phyloP scores from a whole-genome alignment of 2,797 vertebrate species.

The Trachops cirrhosus region DNA sequence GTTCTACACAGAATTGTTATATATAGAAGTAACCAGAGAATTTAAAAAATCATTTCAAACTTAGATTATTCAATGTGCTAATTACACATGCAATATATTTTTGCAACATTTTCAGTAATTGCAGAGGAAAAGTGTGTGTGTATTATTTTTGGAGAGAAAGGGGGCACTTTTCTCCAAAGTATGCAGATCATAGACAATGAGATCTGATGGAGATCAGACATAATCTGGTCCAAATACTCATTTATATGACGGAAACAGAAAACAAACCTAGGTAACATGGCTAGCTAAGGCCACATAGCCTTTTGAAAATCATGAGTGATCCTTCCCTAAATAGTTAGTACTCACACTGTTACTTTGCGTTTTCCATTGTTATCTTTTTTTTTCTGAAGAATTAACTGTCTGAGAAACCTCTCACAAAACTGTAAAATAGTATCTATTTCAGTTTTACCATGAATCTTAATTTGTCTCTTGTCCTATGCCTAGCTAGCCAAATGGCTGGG shows the following conservation, averaged over 20 bases:
- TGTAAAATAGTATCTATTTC: not conserved
- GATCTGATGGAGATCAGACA: not conserved
- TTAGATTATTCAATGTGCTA: not conserved
- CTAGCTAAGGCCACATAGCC: rapidly evolving
- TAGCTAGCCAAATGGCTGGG: not conserved
- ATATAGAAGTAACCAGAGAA: not conserved
- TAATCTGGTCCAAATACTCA: not conserved
- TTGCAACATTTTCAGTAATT: not conserved
- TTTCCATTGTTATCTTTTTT: not conserved
- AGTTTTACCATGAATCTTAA: not conserved
- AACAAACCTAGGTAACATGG: not conserved
- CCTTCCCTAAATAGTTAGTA: not conserved
- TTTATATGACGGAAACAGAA: not conserved
- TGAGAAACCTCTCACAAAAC: not conserved
- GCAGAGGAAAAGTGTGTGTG: not conserved
- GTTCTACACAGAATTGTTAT: not conserved
- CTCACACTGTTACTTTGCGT: not conserved
- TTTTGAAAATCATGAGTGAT: not conserved
- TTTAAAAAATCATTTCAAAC: not conserved
- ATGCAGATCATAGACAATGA: not conserved
- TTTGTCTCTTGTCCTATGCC: not conserved
- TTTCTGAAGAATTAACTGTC: not conserved
- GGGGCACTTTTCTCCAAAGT: not conserved
- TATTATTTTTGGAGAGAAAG: not conserved
- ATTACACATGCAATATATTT: not conserved